Conservation (phyloP, 1,140 invertebrate species). For the Drosophila triauraria region DNA sequence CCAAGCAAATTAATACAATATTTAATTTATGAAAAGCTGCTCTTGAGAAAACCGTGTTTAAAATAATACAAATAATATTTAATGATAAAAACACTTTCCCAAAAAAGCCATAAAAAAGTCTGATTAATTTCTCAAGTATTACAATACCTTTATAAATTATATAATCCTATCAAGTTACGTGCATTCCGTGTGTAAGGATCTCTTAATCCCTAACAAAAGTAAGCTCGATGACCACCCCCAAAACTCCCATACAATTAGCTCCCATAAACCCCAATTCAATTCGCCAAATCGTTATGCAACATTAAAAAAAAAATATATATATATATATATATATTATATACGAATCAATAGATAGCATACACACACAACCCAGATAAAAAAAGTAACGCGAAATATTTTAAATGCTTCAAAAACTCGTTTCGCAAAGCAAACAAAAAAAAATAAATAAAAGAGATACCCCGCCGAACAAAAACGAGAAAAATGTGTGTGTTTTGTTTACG, state of each 20-base stretch:
- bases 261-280: constrained; percentile 10
- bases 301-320: constrained; percentile 18
- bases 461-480: constrained; percentile 19
- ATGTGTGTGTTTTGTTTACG: constrained; percentile 54
- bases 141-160: neutral
- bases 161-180: neutral
- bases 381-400: constrained; percentile 47
- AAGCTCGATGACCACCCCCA: neutral
- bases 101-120: too few relatives aligned
- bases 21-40: too few relatives aligned
- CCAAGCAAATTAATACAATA: too few relatives aligned
- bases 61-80: too few relatives aligned
- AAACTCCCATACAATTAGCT: neutral
- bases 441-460: constrained; percentile 16
- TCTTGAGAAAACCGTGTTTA: too few relatives aligned
- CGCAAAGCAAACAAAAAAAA: constrained; percentile 48
- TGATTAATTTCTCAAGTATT: neutral
- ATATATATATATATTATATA: constrained; percentile 27
- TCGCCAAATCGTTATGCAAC: constrained; percentile 58
- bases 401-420: constrained; percentile 66
- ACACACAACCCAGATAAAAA: neutral
- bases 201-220: neutral
- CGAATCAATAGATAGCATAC: constrained; percentile 46
- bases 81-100: too few relatives aligned
- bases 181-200: neutral